Evolutionary conservation across 2,797 vertebrate genomes (phyloP).

Genomic region (Poeciliopsis infans): DNA sequence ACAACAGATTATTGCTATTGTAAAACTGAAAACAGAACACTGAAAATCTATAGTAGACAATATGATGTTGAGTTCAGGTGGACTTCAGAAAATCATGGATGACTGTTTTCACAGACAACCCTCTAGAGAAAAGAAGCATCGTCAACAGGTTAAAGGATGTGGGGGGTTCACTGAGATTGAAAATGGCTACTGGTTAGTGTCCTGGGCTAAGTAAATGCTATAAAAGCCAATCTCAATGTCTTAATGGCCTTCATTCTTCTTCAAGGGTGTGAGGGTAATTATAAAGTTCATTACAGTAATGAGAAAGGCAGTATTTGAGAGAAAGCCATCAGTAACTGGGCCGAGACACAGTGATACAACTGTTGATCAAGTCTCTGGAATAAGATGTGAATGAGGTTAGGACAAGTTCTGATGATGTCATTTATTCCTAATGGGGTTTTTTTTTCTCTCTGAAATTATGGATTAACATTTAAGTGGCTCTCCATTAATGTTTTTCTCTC

Average conservation of each 20-base stretch:
- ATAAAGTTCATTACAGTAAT: conserved; percentile 89
- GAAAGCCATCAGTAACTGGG: conserved; percentile 75
- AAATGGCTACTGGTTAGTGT: conserved; percentile 83
- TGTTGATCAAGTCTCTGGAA: conserved; percentile 81
- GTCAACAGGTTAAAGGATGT: conserved; percentile 68
- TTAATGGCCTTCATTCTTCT: conserved; percentile 85
- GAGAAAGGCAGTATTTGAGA: conserved; percentile 82
- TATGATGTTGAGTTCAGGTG: background rate
- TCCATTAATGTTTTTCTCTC: conserved; percentile 4
- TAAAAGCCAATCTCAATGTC: conserved; percentile 84
- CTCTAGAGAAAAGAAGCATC: conserved; percentile 46
- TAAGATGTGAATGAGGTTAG: conserved; percentile 47
- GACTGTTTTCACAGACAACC: conserved; percentile 31
- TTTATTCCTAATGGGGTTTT: conserved; percentile 41
- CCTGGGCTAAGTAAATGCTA: conserved; percentile 85
- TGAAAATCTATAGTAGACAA: background rate
- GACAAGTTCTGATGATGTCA: conserved; percentile 60
- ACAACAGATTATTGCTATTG: background rate
- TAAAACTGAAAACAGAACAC: background rate
- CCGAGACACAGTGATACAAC: conserved; percentile 68
- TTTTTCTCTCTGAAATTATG: conserved; percentile 16
- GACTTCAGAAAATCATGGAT: background rate
- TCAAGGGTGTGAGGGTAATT: conserved; percentile 84
- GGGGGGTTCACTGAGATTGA: conserved; percentile 82
- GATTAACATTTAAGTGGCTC: conserved; percentile 18